These are phyloP conservation scores for Frankliniella intonsa DNA, from an alignment of 2,888 invertebrate genomes.

Conservation along the genomic window DNA sequence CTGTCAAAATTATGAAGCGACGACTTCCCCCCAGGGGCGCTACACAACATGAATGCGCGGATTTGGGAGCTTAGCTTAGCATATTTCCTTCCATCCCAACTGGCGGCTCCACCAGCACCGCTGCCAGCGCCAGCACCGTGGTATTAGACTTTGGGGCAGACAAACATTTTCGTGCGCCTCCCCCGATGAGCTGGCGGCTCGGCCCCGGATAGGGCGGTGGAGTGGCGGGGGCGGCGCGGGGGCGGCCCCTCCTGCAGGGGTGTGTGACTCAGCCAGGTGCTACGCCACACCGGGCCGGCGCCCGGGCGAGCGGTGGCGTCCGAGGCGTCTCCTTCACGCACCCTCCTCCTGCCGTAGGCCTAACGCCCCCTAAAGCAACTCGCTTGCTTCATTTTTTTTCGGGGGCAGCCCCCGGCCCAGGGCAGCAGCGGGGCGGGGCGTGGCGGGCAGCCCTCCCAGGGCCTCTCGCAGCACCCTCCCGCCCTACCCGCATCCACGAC, in stretches of 20 bases:
- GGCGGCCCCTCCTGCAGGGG: background rate
- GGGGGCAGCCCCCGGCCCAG: background rate
- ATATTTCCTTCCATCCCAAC: too few relatives aligned
- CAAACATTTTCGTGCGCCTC: background rate
- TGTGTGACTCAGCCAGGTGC: constrained; percentile 24
- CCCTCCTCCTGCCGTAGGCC: too few relatives aligned
- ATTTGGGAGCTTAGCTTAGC: too few relatives aligned
- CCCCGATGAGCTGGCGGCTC: background rate
- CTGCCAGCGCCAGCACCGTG: too few relatives aligned
- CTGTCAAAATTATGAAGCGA: too few relatives aligned
- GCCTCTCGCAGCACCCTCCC: background rate
- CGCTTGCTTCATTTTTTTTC: background rate
- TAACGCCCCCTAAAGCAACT: background rate
- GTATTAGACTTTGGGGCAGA: too few relatives aligned
- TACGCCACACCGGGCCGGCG: background rate
- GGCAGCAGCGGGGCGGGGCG: too few relatives aligned
- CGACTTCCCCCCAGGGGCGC: too few relatives aligned
- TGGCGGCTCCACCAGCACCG: too few relatives aligned
- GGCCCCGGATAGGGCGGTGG: background rate
- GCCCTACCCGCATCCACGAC: constrained; percentile 7
- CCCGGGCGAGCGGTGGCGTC: background rate
- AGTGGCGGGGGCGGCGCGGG: background rate
- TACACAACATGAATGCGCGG: too few relatives aligned
- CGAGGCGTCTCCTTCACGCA: background rate
- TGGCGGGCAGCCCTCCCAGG: background rate